These are phyloP conservation scores for human DNA, from an alignment of 2,113 vertebrate genomes.

Conservation along the genomic window DNA sequence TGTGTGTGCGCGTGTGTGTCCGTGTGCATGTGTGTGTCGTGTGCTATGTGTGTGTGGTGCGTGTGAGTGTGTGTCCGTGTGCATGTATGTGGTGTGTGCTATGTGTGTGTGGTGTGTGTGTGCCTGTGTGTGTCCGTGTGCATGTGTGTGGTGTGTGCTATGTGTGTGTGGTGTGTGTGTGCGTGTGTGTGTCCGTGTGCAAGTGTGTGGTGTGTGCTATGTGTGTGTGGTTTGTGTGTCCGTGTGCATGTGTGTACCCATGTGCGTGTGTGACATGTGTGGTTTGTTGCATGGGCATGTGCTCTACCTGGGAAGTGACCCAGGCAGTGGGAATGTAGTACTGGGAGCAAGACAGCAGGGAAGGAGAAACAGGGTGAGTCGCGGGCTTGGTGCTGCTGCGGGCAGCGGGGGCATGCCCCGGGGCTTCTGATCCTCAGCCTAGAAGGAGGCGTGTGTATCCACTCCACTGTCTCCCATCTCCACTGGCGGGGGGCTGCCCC, in stretches of 20 bases:
- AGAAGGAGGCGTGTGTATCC: accelerated
- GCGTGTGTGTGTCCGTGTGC: neutral
- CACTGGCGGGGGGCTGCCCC: neutral
- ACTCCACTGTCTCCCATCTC: accelerated
- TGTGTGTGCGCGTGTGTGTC: neutral
- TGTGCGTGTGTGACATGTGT: neutral
- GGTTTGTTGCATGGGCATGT: neutral
- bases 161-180: no score
- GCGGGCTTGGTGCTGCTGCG: accelerated
- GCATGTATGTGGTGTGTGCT: neutral
- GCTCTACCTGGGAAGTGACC: neutral
- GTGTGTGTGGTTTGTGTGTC: neutral
- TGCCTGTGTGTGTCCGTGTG: neutral
- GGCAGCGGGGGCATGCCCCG: accelerated
- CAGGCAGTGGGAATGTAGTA: accelerated
- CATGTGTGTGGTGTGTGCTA: neutral
- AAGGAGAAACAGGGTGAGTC: accelerated
- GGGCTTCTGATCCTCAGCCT: neutral
- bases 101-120: neutral
- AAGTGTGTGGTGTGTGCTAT: neutral
- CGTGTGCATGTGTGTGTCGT: neutral
- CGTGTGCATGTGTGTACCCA: neutral
- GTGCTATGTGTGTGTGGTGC: no score
- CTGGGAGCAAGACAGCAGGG: accelerated
- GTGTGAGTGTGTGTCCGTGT: accelerated